Evolutionary conservation across 2,888 invertebrate genomes (phyloP), one percentile per base, ranked within the genome.

Genomic region (Tipula helvola): DNA sequence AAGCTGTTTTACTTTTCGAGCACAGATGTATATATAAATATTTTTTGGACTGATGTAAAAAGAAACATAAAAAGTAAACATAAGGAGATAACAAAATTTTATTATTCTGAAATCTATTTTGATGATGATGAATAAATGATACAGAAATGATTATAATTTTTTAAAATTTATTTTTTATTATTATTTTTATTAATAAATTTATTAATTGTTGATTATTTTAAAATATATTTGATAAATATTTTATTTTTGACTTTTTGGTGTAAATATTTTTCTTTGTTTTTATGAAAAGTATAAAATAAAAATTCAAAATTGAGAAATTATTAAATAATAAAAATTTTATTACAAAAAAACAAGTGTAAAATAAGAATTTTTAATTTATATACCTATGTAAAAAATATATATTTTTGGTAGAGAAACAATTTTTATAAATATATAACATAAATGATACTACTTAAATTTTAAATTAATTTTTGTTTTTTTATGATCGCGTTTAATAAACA

Each of bases 31-130:
- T 52, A 71, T 71, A 71, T 28, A 71, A 71, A 71, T 71, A 71
- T 71, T 71, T 71, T 71, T 71, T 71, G 71, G 71, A 71, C 71
- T 71, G 71, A 71, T 71, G 71, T 71, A 71, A 71, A 71, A 71
- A 71, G 71, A 71, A 71, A 71, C 71, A 10, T 71, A 71, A 71
- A 18, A 71, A 71, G 28, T 10, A 71, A 71, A 71, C 28, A 18
- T 71, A 71, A 71, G 18, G 71, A 71, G 18, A 71, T 71, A 71
- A 71, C 71, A 71, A 71, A 28, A 71, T 71, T 71, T 52, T 52
- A 52, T 52, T 71, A 71, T 71, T 28, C 71, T 71, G 71, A 71
- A 71, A 71, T 28, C 71, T 71, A 71, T 71, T 71, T 71, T 71
- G 71, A 71, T 71, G 71, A 71, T 71, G 71, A 18, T 71, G 10